Evolutionary conservation across 2,888 invertebrate species (phyloP), one percentile per base, ranked within the genome.

Genomic region (Ophraella communa): DNA sequence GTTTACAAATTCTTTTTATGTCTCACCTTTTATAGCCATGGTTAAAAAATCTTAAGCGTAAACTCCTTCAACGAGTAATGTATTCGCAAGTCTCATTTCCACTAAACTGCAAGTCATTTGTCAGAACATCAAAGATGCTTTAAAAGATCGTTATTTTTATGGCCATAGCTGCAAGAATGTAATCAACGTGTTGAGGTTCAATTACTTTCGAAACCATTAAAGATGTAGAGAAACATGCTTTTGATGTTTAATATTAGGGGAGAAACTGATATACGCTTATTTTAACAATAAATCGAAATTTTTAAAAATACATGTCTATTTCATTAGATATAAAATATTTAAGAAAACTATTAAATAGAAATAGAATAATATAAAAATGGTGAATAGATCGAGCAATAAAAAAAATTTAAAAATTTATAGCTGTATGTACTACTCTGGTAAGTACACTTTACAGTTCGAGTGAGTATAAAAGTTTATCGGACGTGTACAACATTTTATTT

Each of bases 131-230:
- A 49, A 49, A 49, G 23, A 10, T 49, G 49, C 14, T 49, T 49
- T 49, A 49, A 49, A 23, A 49, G 49, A 49, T 49, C 49, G 49
- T 49, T 49, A 49, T 49, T 49, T 49, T 24, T 49, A 49, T 49
- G 23, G 49, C 49, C 20, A 8, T 14, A 14, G 21, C 49, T 24
- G 49, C 49, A 49, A 49, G 49, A 49, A 49, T 49, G 49, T 49
- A 24, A 49, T 49, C 14, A 49, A 49, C 49, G 49, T 49, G 49
- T 49, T 49, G 14, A 21, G 49, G 49, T 49, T 23, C 49, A 49
- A 21, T 49, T 49, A 49, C 23, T 23, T 49, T 49, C 23, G 24
- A 47, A 35, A n/a, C 49, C 23, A 24, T 49, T n/a, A 24, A 49
- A 44, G 7, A 44, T 44, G 11, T 5, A 44, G 11, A n/a, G 11